A percentile compares a stretch with the other conserved stretches of the same genome.
These are phyloP conservation scores for Geotria australis DNA, from an alignment of 2,797 vertebrate species.

Conservation along the genomic window DNA sequence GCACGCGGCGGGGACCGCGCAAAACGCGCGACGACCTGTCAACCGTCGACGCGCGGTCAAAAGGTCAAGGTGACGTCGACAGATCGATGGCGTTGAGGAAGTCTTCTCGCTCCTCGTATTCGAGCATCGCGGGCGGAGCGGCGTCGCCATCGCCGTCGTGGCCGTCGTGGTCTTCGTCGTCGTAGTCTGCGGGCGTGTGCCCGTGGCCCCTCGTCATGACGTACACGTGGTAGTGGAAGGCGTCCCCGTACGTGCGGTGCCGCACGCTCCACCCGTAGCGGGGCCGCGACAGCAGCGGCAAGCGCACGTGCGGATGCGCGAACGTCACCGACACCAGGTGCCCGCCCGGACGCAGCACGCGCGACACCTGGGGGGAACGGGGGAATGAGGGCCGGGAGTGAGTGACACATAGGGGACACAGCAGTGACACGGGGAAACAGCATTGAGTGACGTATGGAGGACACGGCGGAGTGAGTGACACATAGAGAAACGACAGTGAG, in stretches of 20 bases:
- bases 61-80: slow-evolving; percentile 3
- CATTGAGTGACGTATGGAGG: too few species aligned
- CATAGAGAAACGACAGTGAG: too few species aligned
- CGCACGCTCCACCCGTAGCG: slow-evolving; percentile 42
- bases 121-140: neutral
- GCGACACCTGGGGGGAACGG: slow-evolving; percentile 22
- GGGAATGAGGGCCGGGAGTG: neutral
- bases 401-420: too few species aligned
- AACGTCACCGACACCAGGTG: slow-evolving; percentile 56
- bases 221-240: slow-evolving; percentile 54
- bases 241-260: slow-evolving; percentile 23
- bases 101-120: slow-evolving; percentile 16
- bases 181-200: slow-evolving; percentile 16
- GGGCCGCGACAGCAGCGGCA: slow-evolving; percentile 29
- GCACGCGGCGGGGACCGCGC: too few species aligned
- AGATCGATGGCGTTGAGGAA: slow-evolving; percentile 33
- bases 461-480: too few species aligned
- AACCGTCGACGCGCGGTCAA: too few species aligned
- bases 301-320: slow-evolving; percentile 46
- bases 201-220: slow-evolving; percentile 41
- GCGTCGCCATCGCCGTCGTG: slow-evolving; percentile 1
- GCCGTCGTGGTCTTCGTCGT: slow-evolving; percentile 6
- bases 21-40: too few species aligned
- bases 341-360: slow-evolving; percentile 34
- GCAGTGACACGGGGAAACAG: too few species aligned